These are phyloP conservation scores for Pteronotus mesoamericanus DNA, from an alignment of 2,797 vertebrate species.

Conservation along the genomic window DNA sequence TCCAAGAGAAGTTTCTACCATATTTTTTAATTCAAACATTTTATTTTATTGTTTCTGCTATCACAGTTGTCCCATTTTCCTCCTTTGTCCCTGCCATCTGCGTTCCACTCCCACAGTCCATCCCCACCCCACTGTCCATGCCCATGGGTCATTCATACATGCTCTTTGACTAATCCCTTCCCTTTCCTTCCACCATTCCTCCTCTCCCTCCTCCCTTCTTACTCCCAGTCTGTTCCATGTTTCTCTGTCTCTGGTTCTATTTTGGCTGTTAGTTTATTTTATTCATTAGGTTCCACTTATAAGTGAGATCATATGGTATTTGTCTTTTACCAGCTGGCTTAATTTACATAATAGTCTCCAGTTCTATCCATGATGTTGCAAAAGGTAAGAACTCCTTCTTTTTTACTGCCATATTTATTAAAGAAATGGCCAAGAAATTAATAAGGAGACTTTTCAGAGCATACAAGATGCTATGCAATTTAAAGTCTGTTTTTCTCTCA, in stretches of 20 bases:
- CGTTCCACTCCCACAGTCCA: background rate
- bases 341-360: background rate
- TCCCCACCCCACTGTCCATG: background rate
- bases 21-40: background rate
- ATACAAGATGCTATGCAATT: background rate
- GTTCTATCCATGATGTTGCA: background rate
- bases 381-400: background rate
- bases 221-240: background rate
- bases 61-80: background rate
- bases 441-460: background rate
- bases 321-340: background rate
- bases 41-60: background rate
- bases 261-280: background rate
- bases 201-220: background rate
- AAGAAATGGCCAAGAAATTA: background rate
- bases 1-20: conserved; percentile 4
- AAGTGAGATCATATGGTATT: background rate
- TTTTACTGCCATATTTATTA: background rate
- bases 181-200: background rate
- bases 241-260: background rate
- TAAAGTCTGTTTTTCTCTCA: background rate
- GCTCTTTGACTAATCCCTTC: background rate
- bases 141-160: background rate
- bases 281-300: background rate
- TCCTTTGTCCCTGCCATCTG: background rate